Evolutionary conservation across 2,888 invertebrate species (phyloP), one percentile per base, ranked within the genome.

Genomic region (Thymelicus lineola): DNA sequence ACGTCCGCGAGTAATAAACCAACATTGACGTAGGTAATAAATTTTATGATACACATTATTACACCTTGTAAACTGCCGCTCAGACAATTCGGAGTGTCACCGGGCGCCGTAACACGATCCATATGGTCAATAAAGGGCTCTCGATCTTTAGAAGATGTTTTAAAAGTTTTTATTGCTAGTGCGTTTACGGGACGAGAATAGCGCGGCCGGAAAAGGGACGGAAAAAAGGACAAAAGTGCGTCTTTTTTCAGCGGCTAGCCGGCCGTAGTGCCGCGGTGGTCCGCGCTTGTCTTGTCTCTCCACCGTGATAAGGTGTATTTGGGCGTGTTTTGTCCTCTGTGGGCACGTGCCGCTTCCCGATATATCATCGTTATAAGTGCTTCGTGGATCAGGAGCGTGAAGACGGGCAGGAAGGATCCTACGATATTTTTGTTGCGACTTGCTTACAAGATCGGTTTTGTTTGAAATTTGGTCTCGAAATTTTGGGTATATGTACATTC

Each of bases 171-270:
- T 67, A 68, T 70, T 71, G 72, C 74, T 68, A 66, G 71, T 72
- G 75, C 75, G 77, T 74, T 75, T 73, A 75, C 73, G 73, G 62
- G 71, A 73, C 80, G 66, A 75, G 76, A 79, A 80, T 80, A 80
- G 78, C 73, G 60, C 72, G 71, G 73, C 78, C 79, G 78, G 79
- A 79, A 91, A 89, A 89, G 81, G 75, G 78, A 81, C 77, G 75
- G 77, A 77, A 82, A 81, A 76, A 74, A 74, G 73, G 85, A 83
- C 85, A 86, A 86, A 86, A 82, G 82, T 82, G 80, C 79, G 79
- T 80, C 82, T 85, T 87, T 89, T 90, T 90, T 86, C 86, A 82
- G 80, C 78, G 70, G 61, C 73, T 73, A 62, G 77, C 73, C 77
- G 79, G 75, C 76, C 77, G 78, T 76, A 78, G 75, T 78, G 75